A percentile compares a stretch with the other conserved stretches of the same genome.
These are phyloP conservation scores for Lasioglossum pauxillum DNA, from an alignment of 2,888 invertebrate genomes.

Conservation along the genomic window DNA sequence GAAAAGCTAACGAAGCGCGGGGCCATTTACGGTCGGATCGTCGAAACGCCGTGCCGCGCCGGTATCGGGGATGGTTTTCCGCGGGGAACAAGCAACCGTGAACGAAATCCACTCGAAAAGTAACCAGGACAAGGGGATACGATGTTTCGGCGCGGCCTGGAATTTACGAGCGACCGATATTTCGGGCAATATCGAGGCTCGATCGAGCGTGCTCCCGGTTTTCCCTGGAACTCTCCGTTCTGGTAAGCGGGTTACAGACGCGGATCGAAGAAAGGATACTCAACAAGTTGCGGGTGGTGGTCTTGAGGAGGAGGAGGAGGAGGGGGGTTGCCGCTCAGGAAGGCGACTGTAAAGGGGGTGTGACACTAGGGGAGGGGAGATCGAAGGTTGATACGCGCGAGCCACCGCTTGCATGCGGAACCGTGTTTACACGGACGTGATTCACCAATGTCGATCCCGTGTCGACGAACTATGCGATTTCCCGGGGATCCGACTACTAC, in stretches of 20 bases:
- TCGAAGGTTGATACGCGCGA: background rate
- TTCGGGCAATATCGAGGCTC: conserved; percentile 18
- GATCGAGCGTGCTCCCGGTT: conserved; percentile 17
- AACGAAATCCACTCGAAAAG: conserved; percentile 18
- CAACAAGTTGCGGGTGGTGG: conserved; percentile 51
- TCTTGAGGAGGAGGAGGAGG: no score
- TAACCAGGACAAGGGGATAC: background rate
- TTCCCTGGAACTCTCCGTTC: background rate
- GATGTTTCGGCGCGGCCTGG: background rate
- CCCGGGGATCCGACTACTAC: background rate
- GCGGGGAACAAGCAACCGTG: background rate
- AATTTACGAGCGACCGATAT: conserved; percentile 16
- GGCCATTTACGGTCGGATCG: background rate
- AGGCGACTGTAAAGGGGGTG: background rate
- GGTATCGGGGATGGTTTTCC: background rate
- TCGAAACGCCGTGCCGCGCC: background rate
- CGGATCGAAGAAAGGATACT: conserved; percentile 46
- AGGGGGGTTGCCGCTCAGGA: background rate
- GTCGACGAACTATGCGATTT: background rate
- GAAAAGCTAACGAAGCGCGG: background rate
- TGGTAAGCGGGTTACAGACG: conserved; percentile 2
- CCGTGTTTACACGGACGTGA: conserved; percentile 23
- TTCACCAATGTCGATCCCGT: background rate
- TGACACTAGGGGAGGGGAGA: background rate
- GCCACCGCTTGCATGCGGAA: background rate